A percentile compares a stretch with the other conserved stretches of the same genome.
These are phyloP conservation scores for Prorops nasuta DNA, from an alignment of 1,140 invertebrate species.

Conservation along the genomic window DNA sequence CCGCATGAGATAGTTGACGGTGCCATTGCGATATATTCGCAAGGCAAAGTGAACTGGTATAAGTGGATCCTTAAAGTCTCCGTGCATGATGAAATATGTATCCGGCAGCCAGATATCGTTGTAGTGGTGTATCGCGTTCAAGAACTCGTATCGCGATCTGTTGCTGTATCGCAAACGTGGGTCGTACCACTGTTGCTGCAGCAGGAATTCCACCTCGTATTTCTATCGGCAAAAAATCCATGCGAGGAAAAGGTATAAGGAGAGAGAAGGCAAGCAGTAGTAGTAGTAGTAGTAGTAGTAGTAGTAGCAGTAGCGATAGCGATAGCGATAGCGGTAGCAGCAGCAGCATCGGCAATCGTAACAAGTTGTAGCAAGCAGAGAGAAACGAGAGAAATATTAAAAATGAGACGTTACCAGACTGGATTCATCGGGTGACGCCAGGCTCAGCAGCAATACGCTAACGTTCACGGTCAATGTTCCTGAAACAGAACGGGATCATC, in stretches of 20 bases:
- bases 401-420: slow-evolving; percentile 70
- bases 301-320: too few relatives aligned
- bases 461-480: slow-evolving; percentile 88
- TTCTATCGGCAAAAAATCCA: too few relatives aligned
- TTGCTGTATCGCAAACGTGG: slow-evolving; percentile 82
- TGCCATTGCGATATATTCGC: slow-evolving; percentile 86
- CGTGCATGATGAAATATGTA: slow-evolving; percentile 94
- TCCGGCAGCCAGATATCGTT: slow-evolving; percentile 89
- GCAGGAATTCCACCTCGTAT: slow-evolving; percentile 91
- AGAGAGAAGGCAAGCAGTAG: slow-evolving; percentile 10
- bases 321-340: too few relatives aligned
- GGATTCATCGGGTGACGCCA: slow-evolving; percentile 92
- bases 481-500: slow-evolving; percentile 57
- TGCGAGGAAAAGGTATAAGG: too few relatives aligned
- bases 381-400: slow-evolving; percentile 1
- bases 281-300: neutral
- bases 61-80: slow-evolving; percentile 88
- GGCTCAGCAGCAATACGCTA: slow-evolving; percentile 85
- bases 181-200: slow-evolving; percentile 90
- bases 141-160: slow-evolving; percentile 77
- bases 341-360: too few relatives aligned
- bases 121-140: slow-evolving; percentile 89
- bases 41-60: slow-evolving; percentile 88
- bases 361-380: neutral
- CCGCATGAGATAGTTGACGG: slow-evolving; percentile 90